Evolutionary conservation across 2,888 invertebrate species (phyloP).

Genomic region (Campoplex nolae): DNA sequence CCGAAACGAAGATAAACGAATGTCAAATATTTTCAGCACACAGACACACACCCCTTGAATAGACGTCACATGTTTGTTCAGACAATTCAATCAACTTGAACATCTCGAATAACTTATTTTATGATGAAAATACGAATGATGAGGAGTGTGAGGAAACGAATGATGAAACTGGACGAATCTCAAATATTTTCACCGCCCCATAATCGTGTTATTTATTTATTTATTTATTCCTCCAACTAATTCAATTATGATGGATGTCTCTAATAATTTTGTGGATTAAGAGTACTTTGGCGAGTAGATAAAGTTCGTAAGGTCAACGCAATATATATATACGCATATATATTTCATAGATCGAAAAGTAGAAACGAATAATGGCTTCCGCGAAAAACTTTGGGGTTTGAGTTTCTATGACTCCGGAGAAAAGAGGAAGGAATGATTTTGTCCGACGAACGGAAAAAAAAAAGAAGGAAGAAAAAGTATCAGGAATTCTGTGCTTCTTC

Average conservation of each 20-base stretch:
- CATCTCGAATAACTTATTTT: not conserved
- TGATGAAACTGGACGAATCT: not conserved
- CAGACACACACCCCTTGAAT: not conserved
- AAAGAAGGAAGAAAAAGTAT: not conserved
- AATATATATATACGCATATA: not conserved
- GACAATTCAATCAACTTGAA: not conserved
- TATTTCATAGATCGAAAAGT: not conserved
- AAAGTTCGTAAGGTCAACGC: not conserved
- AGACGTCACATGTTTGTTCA: not conserved
- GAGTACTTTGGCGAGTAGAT: not conserved
- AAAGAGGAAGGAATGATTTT: not conserved
- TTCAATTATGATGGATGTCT: not conserved
- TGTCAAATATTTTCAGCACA: not conserved
- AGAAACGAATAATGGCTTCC: constrained; percentile 11
- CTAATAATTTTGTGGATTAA: not conserved
- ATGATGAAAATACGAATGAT: not conserved
- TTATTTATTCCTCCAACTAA: not conserved
- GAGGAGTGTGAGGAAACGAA: not conserved
- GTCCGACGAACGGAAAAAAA: not conserved
- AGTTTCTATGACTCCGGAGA: not conserved
- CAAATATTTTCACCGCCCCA: not conserved
- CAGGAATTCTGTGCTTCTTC: constrained; percentile 30
- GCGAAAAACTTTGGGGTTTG: constrained; percentile 30
- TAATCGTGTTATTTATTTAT: not conserved
- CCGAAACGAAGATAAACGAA: not conserved